Conservation (phyloP, 2,113 vertebrate species). For the Mormoops blainvillei region DNA sequence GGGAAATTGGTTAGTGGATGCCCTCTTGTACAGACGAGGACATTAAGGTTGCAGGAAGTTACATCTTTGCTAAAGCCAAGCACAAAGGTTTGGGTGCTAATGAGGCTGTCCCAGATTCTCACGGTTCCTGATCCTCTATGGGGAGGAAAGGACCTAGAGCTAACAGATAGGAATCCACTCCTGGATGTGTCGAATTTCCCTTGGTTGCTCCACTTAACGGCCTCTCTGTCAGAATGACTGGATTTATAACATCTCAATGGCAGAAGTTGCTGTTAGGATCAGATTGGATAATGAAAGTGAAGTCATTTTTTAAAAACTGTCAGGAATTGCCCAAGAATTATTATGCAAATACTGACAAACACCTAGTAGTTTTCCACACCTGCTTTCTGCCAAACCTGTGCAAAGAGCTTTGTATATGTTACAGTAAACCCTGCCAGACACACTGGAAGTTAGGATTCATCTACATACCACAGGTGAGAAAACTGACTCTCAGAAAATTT, state of each 20-base stretch:
- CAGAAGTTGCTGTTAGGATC: neutral
- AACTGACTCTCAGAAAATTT: neutral
- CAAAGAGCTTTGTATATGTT: neutral
- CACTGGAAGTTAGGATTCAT: neutral
- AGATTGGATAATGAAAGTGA: neutral
- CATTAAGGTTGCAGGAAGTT: neutral
- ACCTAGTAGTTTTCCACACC: neutral
- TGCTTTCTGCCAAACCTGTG: neutral
- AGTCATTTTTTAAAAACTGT: neutral
- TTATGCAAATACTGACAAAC: neutral
- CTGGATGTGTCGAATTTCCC: neutral
- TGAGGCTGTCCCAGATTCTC: neutral
- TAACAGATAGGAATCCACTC: neutral
- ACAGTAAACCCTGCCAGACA: neutral
- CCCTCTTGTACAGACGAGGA: neutral
- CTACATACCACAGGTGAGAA: neutral
- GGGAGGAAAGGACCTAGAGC: neutral
- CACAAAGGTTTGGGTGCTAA: neutral
- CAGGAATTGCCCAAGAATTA: neutral
- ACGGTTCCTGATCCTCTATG: neutral
- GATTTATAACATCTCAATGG: neutral
- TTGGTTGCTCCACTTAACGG: neutral
- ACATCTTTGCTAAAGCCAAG: neutral
- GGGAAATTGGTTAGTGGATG: neutral
- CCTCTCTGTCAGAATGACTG: neutral